Percentiles rank a stretch among this genome's conserved stretches.
phyloP scores from a whole-genome alignment of 2,888 invertebrate genomes.

The Lucinisca nassula region DNA sequence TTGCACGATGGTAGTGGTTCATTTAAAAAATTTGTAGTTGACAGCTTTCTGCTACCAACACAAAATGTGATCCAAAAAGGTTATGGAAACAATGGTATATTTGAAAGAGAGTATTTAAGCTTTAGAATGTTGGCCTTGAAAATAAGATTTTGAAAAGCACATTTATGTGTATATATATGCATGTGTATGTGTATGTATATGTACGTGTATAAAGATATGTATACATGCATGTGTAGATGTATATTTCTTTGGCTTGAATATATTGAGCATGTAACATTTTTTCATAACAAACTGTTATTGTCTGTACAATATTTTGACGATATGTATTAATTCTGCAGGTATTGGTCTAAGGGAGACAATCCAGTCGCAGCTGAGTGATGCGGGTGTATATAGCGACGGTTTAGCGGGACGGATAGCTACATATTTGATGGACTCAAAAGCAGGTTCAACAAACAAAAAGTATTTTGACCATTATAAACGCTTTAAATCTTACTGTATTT shows the following conservation, averaged over 20 bases:
- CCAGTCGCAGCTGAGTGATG: neutral
- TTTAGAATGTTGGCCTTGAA: conserved; percentile 22
- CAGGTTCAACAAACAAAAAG: conserved; percentile 28
- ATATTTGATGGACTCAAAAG: conserved; percentile 32
- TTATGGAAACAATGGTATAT: neutral
- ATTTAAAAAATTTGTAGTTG: neutral
- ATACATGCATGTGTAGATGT: too few relatives aligned
- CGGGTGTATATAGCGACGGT: neutral
- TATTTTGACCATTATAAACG: conserved; percentile 26
- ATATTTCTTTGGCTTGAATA: neutral
- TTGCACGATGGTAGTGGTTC: neutral
- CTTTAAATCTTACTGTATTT: too few relatives aligned
- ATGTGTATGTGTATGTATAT: too few relatives aligned
- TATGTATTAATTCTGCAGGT: conserved; percentile 16
- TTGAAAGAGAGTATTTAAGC: neutral
- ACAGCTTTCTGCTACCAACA: neutral
- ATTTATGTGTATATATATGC: too few relatives aligned
- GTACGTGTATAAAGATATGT: too few relatives aligned
- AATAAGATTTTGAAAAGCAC: too few relatives aligned
- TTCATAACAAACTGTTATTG: too few relatives aligned
- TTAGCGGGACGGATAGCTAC: conserved; percentile 1
- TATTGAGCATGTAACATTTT: too few relatives aligned
- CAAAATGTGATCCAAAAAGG: neutral
- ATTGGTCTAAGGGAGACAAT: conserved; percentile 22
- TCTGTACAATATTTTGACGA: neutral